A percentile compares a stretch with the other conserved stretches of the same genome.
These are phyloP conservation scores for Anastatus disparis DNA, from an alignment of 1,140 invertebrate genomes.

Conservation along the genomic window DNA sequence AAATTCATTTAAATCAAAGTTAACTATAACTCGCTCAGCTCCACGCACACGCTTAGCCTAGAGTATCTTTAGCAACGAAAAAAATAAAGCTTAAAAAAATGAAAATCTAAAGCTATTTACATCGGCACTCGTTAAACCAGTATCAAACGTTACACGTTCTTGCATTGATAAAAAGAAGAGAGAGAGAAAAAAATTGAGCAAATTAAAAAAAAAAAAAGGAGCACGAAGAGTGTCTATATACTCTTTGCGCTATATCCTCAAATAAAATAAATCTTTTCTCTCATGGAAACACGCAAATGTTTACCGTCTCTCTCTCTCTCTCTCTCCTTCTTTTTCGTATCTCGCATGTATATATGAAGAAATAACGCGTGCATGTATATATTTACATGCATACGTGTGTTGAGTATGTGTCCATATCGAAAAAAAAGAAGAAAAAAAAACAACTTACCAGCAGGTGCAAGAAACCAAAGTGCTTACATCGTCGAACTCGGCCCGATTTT, in stretches of 20 bases:
- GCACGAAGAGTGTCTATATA: too few relatives aligned
- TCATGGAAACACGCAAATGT: slow-evolving; percentile 12
- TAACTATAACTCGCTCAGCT: too few relatives aligned
- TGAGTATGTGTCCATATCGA: too few relatives aligned
- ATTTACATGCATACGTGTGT: slow-evolving; percentile 12
- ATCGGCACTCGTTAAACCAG: slow-evolving; percentile 29
- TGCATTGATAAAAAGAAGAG: background rate
- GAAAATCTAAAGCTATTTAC: slow-evolving; percentile 14
- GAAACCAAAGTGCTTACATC: too few relatives aligned
- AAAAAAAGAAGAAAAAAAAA: too few relatives aligned
- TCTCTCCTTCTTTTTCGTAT: too few relatives aligned
- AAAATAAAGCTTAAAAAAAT: background rate
- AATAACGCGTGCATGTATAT: background rate
- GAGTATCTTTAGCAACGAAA: background rate
- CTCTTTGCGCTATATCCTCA: too few relatives aligned
- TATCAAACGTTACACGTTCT: slow-evolving; percentile 19
- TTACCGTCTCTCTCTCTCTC: background rate
- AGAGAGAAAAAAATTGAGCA: background rate
- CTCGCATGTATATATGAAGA: background rate
- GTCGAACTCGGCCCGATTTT: too few relatives aligned
- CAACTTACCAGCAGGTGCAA: slow-evolving; percentile 28
- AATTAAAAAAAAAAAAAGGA: too few relatives aligned
- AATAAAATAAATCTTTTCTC: slow-evolving; percentile 15
- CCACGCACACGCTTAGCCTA: background rate
- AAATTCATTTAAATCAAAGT: too few relatives aligned